These are phyloP conservation scores for Lampris megalopsis DNA, from an alignment of 2,113 vertebrate species.

Conservation along the genomic window DNA sequence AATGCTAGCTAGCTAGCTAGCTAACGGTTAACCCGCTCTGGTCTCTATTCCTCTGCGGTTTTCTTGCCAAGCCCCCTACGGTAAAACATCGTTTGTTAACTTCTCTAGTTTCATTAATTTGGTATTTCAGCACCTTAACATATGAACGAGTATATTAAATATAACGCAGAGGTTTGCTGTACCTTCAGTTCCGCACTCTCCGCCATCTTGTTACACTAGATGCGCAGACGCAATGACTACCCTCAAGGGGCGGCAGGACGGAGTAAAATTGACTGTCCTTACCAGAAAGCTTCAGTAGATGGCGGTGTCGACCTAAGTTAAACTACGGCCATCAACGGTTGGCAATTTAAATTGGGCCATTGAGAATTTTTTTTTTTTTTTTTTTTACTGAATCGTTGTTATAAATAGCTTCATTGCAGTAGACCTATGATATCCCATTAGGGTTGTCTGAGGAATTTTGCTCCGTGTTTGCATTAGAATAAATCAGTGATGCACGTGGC, in stretches of 20 bases:
- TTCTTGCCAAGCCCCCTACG: slow-evolving; percentile 8
- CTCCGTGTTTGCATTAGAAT: too few species aligned
- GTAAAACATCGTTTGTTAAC: neutral
- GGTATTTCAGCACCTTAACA: slow-evolving; percentile 21
- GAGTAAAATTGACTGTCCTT: neutral
- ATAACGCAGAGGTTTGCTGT: slow-evolving; percentile 89
- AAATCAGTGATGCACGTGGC: too few species aligned
- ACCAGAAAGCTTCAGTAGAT: slow-evolving; percentile 40
- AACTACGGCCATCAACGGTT: neutral
- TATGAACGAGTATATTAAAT: slow-evolving; percentile 78
- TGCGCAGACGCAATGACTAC: slow-evolving; percentile 89
- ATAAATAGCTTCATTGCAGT: too few species aligned
- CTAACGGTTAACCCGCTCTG: slow-evolving; percentile 51
- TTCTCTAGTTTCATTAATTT: neutral
- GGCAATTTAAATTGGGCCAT: neutral
- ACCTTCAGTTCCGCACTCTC: slow-evolving; percentile 99
- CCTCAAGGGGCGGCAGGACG: slow-evolving; percentile 81
- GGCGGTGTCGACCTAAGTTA: slow-evolving; percentile 39
- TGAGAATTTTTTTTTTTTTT: too few species aligned
- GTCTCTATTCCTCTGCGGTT: slow-evolving; percentile 19
- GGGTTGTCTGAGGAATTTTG: too few species aligned
- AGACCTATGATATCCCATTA: too few species aligned
- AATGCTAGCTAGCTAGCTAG: slow-evolving; percentile 69
- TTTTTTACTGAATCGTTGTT: neutral
- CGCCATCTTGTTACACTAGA: slow-evolving; percentile 95